Evolutionary conservation across 2,113 vertebrate genomes (phyloP).

Genomic region (Microtus ochrogaster): DNA sequence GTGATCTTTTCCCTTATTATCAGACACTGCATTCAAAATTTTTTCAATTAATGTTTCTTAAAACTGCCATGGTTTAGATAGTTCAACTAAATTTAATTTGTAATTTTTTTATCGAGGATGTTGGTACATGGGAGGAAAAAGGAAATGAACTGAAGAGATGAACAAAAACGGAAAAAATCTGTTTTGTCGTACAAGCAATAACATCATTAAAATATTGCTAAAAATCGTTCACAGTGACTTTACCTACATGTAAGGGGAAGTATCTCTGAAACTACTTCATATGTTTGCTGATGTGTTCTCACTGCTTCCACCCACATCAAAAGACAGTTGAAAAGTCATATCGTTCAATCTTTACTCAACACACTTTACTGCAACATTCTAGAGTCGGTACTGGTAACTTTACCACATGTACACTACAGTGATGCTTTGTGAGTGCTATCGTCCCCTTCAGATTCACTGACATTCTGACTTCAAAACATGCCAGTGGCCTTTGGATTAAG

Average conservation of each 20-base stretch:
- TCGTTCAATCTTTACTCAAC: not conserved
- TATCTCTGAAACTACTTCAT: not conserved
- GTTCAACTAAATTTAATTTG: slow-evolving; percentile 28
- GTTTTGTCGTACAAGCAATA: not conserved
- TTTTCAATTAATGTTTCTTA: not conserved
- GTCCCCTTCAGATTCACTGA: not conserved
- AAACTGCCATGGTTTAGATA: not conserved
- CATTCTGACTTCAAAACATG: not conserved
- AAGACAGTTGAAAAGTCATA: not conserved
- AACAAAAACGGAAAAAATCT: not conserved
- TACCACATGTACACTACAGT: not conserved
- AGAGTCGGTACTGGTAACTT: not conserved
- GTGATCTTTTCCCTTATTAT: not conserved
- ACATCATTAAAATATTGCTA: not conserved
- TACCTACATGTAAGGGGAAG: not conserved
- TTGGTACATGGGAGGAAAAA: not conserved
- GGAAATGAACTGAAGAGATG: not conserved
- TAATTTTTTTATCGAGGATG: not conserved
- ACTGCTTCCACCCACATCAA: not conserved
- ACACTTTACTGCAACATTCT: not conserved
- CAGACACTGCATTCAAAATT: slow-evolving; percentile 20
- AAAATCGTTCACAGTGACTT: not conserved
- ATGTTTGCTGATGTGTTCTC: not conserved
- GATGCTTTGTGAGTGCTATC: not conserved
- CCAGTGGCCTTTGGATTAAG: not conserved